Evolutionary conservation across 2,888 invertebrate genomes (phyloP).

Genomic region (Melinaea marsaeus): DNA sequence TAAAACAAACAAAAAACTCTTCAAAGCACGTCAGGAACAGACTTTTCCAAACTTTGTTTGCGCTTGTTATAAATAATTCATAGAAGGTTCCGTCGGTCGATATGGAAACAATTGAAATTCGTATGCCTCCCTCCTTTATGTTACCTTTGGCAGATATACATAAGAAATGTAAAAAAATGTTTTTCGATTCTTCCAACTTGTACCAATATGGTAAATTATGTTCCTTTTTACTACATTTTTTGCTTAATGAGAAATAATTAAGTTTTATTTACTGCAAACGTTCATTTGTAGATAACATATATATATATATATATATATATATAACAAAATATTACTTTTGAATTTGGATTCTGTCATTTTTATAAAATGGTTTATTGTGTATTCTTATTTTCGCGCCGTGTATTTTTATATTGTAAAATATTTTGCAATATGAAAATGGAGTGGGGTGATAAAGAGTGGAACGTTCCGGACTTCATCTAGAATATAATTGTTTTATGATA

Average conservation of each 20-base stretch:
- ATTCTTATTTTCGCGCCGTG: too few relatives aligned
- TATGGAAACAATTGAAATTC: slow-evolving; percentile 38
- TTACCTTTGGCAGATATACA: slow-evolving; percentile 4
- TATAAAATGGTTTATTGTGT: too few relatives aligned
- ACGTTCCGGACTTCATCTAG: too few relatives aligned
- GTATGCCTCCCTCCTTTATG: slow-evolving; percentile 19
- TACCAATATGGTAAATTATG: background rate
- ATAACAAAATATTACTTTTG: too few relatives aligned
- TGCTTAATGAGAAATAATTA: background rate
- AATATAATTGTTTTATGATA: too few relatives aligned
- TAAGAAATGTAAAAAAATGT: slow-evolving; percentile 3
- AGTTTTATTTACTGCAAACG: background rate
- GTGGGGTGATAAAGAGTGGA: too few relatives aligned
- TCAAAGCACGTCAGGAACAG: slow-evolving; percentile 33
- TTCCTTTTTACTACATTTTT: background rate
- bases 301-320: too few relatives aligned
- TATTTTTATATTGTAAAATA: too few relatives aligned
- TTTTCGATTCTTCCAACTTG: background rate
- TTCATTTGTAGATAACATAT: too few relatives aligned
- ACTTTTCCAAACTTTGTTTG: slow-evolving; percentile 20
- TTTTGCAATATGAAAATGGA: too few relatives aligned
- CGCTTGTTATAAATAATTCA: slow-evolving; percentile 43
- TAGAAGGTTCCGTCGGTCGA: slow-evolving; percentile 33
- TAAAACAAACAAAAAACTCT: slow-evolving; percentile 21
- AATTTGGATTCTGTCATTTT: too few relatives aligned